Evolutionary conservation across 2,888 invertebrate species (phyloP), one percentile per base, ranked within the genome.

Genomic region (Patella pellucida): DNA sequence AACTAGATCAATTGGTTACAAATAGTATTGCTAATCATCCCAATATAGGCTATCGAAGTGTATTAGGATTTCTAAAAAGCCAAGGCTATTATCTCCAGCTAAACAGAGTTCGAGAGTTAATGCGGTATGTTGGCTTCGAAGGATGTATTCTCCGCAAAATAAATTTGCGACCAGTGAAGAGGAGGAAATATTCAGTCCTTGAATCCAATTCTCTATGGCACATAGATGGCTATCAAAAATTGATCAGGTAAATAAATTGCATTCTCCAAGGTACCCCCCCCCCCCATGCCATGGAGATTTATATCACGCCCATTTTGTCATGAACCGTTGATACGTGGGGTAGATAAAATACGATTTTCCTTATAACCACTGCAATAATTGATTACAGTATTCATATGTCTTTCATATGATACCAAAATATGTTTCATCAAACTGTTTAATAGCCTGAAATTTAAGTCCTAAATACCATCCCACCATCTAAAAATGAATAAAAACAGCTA

Each of bases 121-220:
- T 52, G 54, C 54, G 54, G 54, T 2, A 52, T 52, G 54, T 15
- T 52, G 54, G 3, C 54, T 52, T 52, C 54, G 54, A 52, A 52
- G 54, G 54, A 54, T 7, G 54, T 54, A 54, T 54, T 54, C 54
- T 54, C 54, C 54, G n/a, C 54, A 54, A 54, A 54, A 5, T 54
- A 54, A 54, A 54, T 54, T 54, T 54, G 54, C 54, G 15, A 54
- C 54, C 54, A 54, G 54, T n/a, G 54, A 14, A 52, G 54, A 52
- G 12, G 14, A 52, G 54, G n/a, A 54, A 54, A 54, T 54, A 54
- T 54, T 54, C 54, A 16, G 54, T 54, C n/a, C n/a, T 54, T 14
- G 54, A 11, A 54, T 54, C 54, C n/a, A 54, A 54, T 54, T 54
- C 54, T n/a, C n/a, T 54, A 54, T 54, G 54, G 54, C 54, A 54